Base-by-base conservation (phyloP, 1,140 invertebrate genomes). In the Nebria ingens region DNA sequence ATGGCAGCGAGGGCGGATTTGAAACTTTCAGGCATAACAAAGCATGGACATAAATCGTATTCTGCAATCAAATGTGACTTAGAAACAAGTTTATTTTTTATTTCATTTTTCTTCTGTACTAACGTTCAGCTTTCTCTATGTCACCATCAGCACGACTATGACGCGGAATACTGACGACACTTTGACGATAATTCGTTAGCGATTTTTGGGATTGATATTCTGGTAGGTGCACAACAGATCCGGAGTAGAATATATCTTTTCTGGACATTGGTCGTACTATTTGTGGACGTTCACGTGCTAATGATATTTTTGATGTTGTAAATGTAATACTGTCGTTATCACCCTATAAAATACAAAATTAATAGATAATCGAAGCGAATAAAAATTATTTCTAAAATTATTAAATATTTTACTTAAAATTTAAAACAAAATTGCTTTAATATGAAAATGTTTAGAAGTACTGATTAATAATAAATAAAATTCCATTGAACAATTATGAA, bases 181-280 rank as follows among this genome's bases (percentile, higher is more conserved):
- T 70, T 76, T 79, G 56, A 74, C 91, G 78, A 67, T 92, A 93
- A 58, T 86, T 87, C 23, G 86, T 81, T n/a, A 97, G 74, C 6
- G 92, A 92, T 62, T 91, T 92, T 69, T 95, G 92, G 54, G 87
- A 91, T 66, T 93, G 89, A 71, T 87, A 97, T 72, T 96, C 89
- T 0, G 89, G 91, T 52, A 97, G 76, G 73, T 96, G 89, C 21
- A 87, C 76, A 4, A 97, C 86, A 21, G 91, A 94, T 20, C 96
- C 95, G 12, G 93, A 93, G 75, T 98, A 99, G 75, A 99, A 98
- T 61, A 98, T 97, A 72, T 98, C 96, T 72, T 97, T 97, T 42
- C 93, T 78, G 3, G 93, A 96, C 69, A 99, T 73, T 1, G 96
- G 96, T 15, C 94, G 81, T 15, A 95, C 85, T 73, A 95, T 88